Conservation (phyloP, 2,888 invertebrate genomes). For the Leptopilina drosophilae region DNA sequence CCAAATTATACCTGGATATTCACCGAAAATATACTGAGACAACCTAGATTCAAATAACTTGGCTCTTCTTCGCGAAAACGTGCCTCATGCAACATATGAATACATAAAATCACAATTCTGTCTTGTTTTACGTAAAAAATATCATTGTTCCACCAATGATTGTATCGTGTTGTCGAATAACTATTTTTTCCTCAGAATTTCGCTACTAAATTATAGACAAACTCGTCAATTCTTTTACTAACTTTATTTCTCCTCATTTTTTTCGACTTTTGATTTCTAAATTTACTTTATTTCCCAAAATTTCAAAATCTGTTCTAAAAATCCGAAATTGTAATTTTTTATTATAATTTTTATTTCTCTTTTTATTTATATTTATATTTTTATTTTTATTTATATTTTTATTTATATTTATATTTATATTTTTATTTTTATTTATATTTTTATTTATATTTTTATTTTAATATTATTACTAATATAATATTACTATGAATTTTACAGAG, state of each 20-base stretch:
- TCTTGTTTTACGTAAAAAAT: neutral
- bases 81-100: slow-evolving; percentile 16
- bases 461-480: no score
- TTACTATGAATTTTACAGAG: no score
- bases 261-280: neutral
- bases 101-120: slow-evolving; percentile 6
- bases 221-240: neutral
- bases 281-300: neutral
- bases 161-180: neutral
- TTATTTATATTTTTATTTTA: no score
- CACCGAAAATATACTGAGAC: slow-evolving; percentile 33
- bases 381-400: no score
- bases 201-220: neutral
- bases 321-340: no score
- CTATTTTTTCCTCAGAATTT: neutral
- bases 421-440: no score
- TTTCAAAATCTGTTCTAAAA: neutral
- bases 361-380: no score
- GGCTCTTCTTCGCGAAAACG: neutral
- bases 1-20: slow-evolving; percentile 22
- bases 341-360: no score
- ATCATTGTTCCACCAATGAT: neutral
- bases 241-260: neutral
- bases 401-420: no score
- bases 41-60: slow-evolving; percentile 21